Base-by-base conservation (phyloP, 2,113 vertebrate species). In the Microcebus griseorufus region DNA sequence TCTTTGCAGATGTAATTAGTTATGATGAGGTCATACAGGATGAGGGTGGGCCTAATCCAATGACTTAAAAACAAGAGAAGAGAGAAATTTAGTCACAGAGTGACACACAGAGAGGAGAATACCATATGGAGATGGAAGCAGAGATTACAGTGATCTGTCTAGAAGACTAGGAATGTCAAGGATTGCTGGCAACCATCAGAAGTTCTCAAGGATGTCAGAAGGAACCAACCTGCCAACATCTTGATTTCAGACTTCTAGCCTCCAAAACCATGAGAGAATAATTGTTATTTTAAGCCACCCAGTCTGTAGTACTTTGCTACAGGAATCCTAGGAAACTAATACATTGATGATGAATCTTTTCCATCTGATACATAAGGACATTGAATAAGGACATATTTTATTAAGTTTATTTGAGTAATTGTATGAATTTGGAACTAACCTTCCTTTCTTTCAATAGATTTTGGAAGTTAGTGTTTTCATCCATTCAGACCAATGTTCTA, bases 401-500 rank as follows among this genome's bases (percentile, higher is more conserved):
- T 76, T 81, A 81, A 76, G 37, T 13, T 88, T 84, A 62, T 42
- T 89, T 65, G 29, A 89, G 6, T 48, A 58, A n/a, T 3, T 58
- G 23, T 69, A 5, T 86, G 45, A 78, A 88, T 69, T 92, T 75
- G 34, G 88, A 60, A 92, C 62, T 76, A 92, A 95, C 34, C n/a
- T 93, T 75, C 34, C 42, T 60, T 86, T 42, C 53, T 85, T 92
- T 86, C 53, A 81, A 92, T 72, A 88, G 20, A 90, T 87, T 96
- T 79, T 96, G 9, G 22, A 90, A 82, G 78, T 65, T 39, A 72
- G 9, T n/a, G 4, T 90, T 92, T 92, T 37, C 12, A 14, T 60
- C 76, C 73, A 82, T 67, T 90, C 81, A 70, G 25, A 90, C 39
- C 5, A 42, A 0, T 88, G 13, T 85, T 84, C 32, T 91, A 55